A percentile compares a stretch with the other conserved stretches of the same genome.
Conservation (phyloP, 1,140 invertebrate genomes). For the Asobara japonica region DNA sequence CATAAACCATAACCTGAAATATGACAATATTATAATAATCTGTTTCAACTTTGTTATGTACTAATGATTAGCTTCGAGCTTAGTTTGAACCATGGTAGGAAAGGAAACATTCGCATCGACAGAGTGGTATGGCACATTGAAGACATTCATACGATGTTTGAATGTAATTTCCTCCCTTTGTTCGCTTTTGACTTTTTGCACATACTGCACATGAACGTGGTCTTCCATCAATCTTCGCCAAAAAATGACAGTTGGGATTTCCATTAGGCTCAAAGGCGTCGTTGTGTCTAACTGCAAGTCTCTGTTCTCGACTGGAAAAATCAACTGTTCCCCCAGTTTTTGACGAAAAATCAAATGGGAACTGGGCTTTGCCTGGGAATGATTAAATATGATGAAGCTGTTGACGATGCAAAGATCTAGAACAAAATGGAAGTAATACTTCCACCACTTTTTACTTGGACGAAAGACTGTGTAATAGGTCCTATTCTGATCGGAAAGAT, state of each 20-base stretch:
- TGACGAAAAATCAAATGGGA: background rate
- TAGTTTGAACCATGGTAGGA: too few species aligned
- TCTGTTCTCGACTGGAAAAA: background rate
- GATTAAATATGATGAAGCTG: too few species aligned
- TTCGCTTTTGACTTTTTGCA: conserved; percentile 8
- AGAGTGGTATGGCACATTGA: too few species aligned
- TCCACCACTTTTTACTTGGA: conserved; percentile 32
- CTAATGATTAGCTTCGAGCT: too few species aligned
- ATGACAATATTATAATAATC: too few species aligned
- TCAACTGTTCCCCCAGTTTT: conserved; percentile 8
- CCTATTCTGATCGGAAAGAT: conserved; percentile 32
- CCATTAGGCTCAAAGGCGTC: background rate
- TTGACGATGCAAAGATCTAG: too few species aligned
- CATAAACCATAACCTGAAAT: too few species aligned
- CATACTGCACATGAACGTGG: background rate
- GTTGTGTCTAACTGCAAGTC: background rate
- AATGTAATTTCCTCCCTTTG: conserved; percentile 7
- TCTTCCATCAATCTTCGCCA: background rate
- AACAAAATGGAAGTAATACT: conserved; percentile 33
- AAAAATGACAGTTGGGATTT: background rate
- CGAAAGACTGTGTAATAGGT: conserved; percentile 28
- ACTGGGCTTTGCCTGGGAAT: too few species aligned
- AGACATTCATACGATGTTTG: conserved; percentile 19
- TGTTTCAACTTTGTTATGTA: too few species aligned
- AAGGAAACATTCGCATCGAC: too few species aligned